Evolutionary conservation across 1,140 invertebrate genomes (phyloP).

Genomic region (Pogonomyrmex barbatus): DNA sequence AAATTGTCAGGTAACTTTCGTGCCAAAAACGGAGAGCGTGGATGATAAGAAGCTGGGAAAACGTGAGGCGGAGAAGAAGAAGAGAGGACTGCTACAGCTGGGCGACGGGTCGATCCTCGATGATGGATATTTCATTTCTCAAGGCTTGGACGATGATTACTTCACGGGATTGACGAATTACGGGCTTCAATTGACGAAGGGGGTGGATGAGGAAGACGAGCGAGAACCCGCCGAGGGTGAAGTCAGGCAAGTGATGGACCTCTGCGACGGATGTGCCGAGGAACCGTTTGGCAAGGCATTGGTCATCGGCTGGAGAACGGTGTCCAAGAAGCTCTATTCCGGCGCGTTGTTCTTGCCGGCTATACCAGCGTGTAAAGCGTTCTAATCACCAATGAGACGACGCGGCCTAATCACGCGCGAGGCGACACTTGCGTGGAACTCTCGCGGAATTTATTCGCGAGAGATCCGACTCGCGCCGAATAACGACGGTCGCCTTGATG

Average conservation of each 20-base stretch:
- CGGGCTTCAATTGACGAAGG: conserved; percentile 87
- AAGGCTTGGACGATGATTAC: conserved; percentile 79
- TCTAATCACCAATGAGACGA: conserved; percentile 84
- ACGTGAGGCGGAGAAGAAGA: conserved; percentile 81
- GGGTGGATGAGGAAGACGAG: conserved; percentile 87
- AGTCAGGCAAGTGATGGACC: conserved; percentile 91
- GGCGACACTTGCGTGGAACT: conserved; percentile 12
- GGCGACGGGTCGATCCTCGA: conserved; percentile 89
- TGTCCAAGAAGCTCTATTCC: conserved; percentile 90
- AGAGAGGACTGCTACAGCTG: conserved; percentile 88
- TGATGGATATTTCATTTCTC: conserved; percentile 86
- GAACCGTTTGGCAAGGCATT: conserved; percentile 93
- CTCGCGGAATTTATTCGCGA: conserved; percentile 15
- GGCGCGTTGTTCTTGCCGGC: conserved; percentile 90
- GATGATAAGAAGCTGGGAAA: conserved; percentile 69
- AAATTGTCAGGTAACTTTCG: conserved; percentile 70
- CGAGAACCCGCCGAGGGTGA: conserved; percentile 94
- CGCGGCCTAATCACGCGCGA: not conserved
- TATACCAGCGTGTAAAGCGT: conserved; percentile 89
- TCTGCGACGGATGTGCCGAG: conserved; percentile 90
- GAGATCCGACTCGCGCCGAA: conserved; percentile 2
- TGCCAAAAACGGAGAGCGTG: conserved; percentile 40
- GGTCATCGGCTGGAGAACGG: conserved; percentile 91
- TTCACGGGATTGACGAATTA: conserved; percentile 89
- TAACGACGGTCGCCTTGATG: not conserved